These are phyloP conservation scores for Orchesella cincta DNA, from an alignment of 1,140 invertebrate genomes.

Conservation along the genomic window DNA sequence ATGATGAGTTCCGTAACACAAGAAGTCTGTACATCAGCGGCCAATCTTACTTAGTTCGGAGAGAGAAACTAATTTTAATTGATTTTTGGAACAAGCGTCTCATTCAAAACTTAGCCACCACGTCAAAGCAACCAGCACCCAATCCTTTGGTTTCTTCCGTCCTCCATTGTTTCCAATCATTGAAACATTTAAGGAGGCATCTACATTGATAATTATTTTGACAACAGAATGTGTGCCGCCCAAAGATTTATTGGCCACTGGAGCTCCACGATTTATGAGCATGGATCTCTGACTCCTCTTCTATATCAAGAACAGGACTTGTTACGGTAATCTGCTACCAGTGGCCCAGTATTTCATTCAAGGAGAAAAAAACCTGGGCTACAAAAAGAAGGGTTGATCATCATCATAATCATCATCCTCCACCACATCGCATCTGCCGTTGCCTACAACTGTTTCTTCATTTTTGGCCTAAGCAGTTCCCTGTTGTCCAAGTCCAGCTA, in stretches of 20 bases:
- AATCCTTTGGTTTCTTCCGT: slow-evolving; percentile 4
- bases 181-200: slow-evolving; percentile 10
- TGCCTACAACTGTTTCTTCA: background rate
- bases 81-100: background rate
- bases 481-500: background rate
- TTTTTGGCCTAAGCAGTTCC: background rate
- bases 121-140: background rate
- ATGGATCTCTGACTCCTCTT: background rate
- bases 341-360: slow-evolving; percentile 13
- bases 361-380: background rate
- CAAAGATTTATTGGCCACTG: slow-evolving; percentile 22
- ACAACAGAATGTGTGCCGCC: slow-evolving; percentile 16
- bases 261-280: background rate
- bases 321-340: slow-evolving; percentile 19
- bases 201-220: slow-evolving; percentile 28
- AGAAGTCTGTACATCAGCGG: too few species aligned
- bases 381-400: background rate
- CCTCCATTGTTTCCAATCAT: slow-evolving; percentile 14
- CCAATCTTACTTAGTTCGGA: too few species aligned
- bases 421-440: background rate
- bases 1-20: too few species aligned
- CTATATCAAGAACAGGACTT: slow-evolving; percentile 2
- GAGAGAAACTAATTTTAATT: background rate
- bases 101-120: background rate
- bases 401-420: background rate